These are phyloP conservation scores for Napeogenes inachia DNA, from an alignment of 2,888 invertebrate genomes.

Conservation along the genomic window DNA sequence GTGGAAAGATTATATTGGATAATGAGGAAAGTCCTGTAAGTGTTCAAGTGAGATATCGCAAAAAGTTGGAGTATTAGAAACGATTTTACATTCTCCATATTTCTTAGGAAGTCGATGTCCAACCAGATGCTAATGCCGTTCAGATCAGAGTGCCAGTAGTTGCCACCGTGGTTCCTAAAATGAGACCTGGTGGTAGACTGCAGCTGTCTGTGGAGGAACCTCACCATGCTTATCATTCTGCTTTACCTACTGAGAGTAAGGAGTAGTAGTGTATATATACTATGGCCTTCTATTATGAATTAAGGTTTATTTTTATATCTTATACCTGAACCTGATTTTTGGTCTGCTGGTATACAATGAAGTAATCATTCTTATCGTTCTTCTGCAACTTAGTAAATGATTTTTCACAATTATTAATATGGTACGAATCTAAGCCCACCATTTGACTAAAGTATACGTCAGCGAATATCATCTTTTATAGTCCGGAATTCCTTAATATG, in stretches of 20 bases:
- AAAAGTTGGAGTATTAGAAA: too few relatives aligned
- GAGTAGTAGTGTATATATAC: neutral
- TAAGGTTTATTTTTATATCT: neutral
- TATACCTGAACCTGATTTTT: neutral
- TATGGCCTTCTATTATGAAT: neutral
- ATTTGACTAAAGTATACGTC: too few relatives aligned
- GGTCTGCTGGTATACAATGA: neutral
- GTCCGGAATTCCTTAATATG: too few relatives aligned
- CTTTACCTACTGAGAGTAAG: conserved; percentile 54
- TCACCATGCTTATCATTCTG: conserved; percentile 62
- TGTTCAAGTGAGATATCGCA: neutral
- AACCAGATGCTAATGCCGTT: conserved; percentile 45
- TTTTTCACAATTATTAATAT: too few relatives aligned
- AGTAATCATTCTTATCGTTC: too few relatives aligned
- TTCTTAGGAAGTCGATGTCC: conserved; percentile 22
- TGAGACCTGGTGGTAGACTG: conserved; percentile 69
- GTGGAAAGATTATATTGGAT: conserved; percentile 78
- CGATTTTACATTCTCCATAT: neutral
- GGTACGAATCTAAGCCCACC: too few relatives aligned
- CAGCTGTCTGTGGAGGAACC: conserved; percentile 75
- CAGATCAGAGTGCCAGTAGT: conserved; percentile 80
- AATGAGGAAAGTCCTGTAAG: conserved; percentile 38
- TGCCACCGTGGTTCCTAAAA: conserved; percentile 46
- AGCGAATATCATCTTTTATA: too few relatives aligned
- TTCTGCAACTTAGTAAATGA: too few relatives aligned